These are phyloP conservation scores for Tragulus kanchil DNA, from an alignment of 2,113 vertebrate genomes.

Conservation along the genomic window DNA sequence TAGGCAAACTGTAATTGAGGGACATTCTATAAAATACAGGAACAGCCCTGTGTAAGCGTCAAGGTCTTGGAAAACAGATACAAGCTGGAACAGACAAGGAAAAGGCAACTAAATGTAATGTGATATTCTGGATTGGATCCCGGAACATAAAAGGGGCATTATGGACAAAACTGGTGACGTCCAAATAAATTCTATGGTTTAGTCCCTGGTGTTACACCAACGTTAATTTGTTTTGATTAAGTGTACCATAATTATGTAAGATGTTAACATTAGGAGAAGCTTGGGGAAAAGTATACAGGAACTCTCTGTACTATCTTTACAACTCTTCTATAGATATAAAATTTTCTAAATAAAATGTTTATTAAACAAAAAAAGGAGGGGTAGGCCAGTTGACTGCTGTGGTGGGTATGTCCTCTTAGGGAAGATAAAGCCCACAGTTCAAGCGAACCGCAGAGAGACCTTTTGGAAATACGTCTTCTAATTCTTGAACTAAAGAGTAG, in stretches of 20 bases:
- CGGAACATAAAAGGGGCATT: slow-evolving; percentile 3
- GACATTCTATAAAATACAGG: neutral
- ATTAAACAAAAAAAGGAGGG: neutral
- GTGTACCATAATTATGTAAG: neutral
- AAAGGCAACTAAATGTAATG: neutral
- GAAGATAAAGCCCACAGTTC: neutral
- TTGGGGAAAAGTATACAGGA: neutral
- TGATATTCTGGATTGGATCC: neutral
- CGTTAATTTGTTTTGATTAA: slow-evolving; percentile 46
- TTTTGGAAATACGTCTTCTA: slow-evolving; percentile 19
- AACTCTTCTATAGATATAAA: neutral
- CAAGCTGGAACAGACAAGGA: neutral
- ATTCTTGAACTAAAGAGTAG: slow-evolving; percentile 5
- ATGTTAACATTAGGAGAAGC: neutral
- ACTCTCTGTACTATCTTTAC: too few relatives aligned
- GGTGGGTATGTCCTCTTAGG: neutral
- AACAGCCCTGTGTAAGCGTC: neutral
- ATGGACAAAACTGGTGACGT: neutral
- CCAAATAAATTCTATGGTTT: slow-evolving; percentile 17
- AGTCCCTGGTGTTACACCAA: neutral
- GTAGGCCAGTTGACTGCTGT: neutral
- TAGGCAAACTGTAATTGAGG: neutral
- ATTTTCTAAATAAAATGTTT: slow-evolving; percentile 34
- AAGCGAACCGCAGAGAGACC: slow-evolving; percentile 41
- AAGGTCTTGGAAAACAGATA: neutral